Base-by-base conservation (phyloP, 1,140 invertebrate genomes). In the Leptinotarsa defecta region DNA sequence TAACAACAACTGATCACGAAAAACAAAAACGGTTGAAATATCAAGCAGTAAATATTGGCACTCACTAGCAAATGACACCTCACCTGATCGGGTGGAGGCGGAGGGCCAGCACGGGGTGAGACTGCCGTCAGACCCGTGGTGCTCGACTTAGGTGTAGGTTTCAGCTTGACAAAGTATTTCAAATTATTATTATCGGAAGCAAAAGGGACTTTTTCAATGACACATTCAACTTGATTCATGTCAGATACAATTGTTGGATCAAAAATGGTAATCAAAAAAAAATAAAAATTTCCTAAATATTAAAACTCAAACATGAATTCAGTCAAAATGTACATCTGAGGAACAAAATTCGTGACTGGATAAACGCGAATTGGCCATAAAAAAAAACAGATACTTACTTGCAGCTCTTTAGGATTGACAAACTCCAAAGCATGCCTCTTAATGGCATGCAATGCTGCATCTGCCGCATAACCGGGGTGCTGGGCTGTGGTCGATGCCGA, bases 361-460 rank as follows among this genome's bases (percentile, higher is more conserved):
- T 11, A 43, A 43, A 43, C 34, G 5, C 8, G 8, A 27, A 43
- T 43, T 3, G 34, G 8, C 34, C 8, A 2, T 11, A 43, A 43
- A 43, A 34, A 8, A 43, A 43, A 43, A 43, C 34, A 43, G 34
- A 11, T 43, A 84, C 85, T 90, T 86, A 95, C 94, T 91, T 95
- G 93, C 22, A 96, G 86, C 85, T 97, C 96, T 84, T 96, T 94
- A 2, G 94, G 92, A 87, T 95, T 96, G 75, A 96, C 92, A 84
- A 94, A 95, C 80, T 97, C 95, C 11, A 94, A 88, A 4, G 97
- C 95, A 84, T 98, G 96, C 80, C 96, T 90, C 84, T 96, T 95
- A 64, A 98, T 96, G 1, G 96, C 96, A 80, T 97, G 94, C 71
- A 97, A 90, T n/a, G 96, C 96, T 3, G 97, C 96, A 83, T 97